Base-by-base conservation (phyloP, 2,113 vertebrate genomes). In the Salvelinus namaycush region DNA sequence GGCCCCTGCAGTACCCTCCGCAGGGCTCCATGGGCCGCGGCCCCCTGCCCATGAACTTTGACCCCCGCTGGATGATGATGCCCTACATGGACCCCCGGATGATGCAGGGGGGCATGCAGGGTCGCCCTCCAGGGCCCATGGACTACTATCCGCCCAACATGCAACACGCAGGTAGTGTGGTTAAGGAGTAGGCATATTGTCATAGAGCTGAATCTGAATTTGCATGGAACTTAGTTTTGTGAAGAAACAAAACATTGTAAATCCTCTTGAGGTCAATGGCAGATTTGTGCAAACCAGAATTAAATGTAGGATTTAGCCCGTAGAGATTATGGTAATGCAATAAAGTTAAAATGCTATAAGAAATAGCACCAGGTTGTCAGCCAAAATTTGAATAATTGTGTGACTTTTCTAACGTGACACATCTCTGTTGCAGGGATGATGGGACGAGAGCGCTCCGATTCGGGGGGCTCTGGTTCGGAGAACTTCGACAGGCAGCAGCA, bases 1-100 rank as follows among this genome's bases (percentile, higher is more conserved):
- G 92, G 93, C 4, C 90, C 93, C 18, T 82, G 96, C 20, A 54
- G 51, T 98, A 96, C 83, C 94, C 92, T 3, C 94, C 95, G 1
- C 0, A 48, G 20, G 60, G 39, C 44, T 70, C 68, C 68, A 93
- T 98, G 85, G 96, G 95, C n/a, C 92, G 96, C 31, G 51, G 51
- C 0, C 96, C 94, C 34, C 91, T 97, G 87, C 93, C 95, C 0
- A 94, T 97, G 91, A 97, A 95, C 88, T 97, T 96, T 74, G 96
- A 98, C 80, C 96, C 96, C 26, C 96, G 96, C 20, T 98, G 96
- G 96, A 94, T 98, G 94, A 97, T 98, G 95, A 96, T 98, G 83
- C 91, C 96, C 54, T 97, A 96, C 72, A 96, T 97, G 93, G 96
- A 97, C 79, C 96, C 96, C 3, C 94, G 96, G 64, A 93, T 98